These are phyloP conservation scores for Galemys pyrenaicus DNA, from an alignment of 2,113 vertebrate species.

Conservation along the genomic window DNA sequence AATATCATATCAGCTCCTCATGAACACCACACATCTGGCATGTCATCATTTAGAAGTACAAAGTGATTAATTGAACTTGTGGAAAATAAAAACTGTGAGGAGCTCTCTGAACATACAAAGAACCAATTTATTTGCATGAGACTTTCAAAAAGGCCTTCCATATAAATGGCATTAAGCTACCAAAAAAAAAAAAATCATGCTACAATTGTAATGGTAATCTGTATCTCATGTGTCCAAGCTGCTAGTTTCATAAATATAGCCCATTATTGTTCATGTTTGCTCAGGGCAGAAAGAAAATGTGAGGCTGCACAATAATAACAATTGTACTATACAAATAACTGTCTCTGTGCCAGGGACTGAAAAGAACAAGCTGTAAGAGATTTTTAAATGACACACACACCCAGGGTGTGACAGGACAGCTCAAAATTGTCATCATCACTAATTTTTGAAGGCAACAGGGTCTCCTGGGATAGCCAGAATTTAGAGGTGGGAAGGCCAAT, in stretches of 20 bases:
- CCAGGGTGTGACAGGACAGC: neutral
- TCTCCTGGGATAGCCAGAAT: constrained; percentile 32
- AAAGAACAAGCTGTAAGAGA: constrained; percentile 60
- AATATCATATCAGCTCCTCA: neutral
- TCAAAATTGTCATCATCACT: constrained; percentile 30
- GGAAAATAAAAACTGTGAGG: constrained; percentile 13
- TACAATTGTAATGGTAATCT: constrained; percentile 66
- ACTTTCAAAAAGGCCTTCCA: constrained; percentile 56
- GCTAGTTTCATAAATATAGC: constrained; percentile 73
- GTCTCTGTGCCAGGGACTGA: constrained; percentile 53
- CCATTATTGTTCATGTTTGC: constrained; percentile 73
- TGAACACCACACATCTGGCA: constrained; percentile 51
- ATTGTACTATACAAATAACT: constrained; percentile 71
- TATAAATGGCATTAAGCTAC: constrained; percentile 53
- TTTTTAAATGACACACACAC: constrained; percentile 60
- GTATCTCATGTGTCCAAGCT: constrained; percentile 57
- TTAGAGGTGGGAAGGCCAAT: constrained; percentile 33
- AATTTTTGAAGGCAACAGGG: neutral
- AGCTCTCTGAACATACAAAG: constrained; percentile 58
- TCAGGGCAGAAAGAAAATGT: constrained; percentile 60
- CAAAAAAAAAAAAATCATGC: constrained; percentile 33
- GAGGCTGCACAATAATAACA: constrained; percentile 73
- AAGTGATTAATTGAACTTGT: constrained; percentile 47
- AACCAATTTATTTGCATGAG: constrained; percentile 55
- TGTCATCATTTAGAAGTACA: constrained; percentile 46